Evolutionary conservation across 1,140 invertebrate genomes (phyloP), one percentile per base, ranked within the genome.

Genomic region (Drosophila sp.): DNA sequence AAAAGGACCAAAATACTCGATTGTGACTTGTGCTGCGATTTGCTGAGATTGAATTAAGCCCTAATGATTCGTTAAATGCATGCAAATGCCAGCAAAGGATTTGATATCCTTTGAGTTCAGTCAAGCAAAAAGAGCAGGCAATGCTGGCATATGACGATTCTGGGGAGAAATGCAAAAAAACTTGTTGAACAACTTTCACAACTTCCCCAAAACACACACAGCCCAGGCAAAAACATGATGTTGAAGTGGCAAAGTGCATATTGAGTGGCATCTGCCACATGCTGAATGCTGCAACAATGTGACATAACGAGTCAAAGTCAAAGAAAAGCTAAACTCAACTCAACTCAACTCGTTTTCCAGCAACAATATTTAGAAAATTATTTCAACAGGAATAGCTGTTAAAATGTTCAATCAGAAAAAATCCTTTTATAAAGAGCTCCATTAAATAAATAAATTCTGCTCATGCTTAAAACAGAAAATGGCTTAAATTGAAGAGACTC

Each of bases 21-120:
- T 29, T 41, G 32, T 46, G 36, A 21, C 57, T 41, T 54, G 14
- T 56, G 43, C 45, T 75, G 70, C 51, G 73, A 71, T 61, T 69
- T 67, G 48, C 38, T 25, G 14, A 57, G 66, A 67, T 89, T 73
- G 79, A 61, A 89, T 69, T 53, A 76, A 48, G 62, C 76, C 76
- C 65, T 83, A 87, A 87, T 89, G 83, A 87, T 62, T 77, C 71
- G 80, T 79, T 76, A 81, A 76, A 89, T 66, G 65, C 76, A 80
- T 16, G 58, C 21, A 27, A 50, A 50, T 16, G 32, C 21, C 25
- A 16, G 48, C 14, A 38, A 40, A 36, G 1, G 21, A 50, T 29
- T 32, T 25, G 13, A 7, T 9, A 45, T 48, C 51, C 51, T 41
- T 56, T 18, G 13, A n/a, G 50, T 34, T 36, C 27, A 51, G 14